These are phyloP conservation scores for Crossoptilon crossoptilon DNA, from an alignment of 2,797 vertebrate species.

Conservation along the genomic window DNA sequence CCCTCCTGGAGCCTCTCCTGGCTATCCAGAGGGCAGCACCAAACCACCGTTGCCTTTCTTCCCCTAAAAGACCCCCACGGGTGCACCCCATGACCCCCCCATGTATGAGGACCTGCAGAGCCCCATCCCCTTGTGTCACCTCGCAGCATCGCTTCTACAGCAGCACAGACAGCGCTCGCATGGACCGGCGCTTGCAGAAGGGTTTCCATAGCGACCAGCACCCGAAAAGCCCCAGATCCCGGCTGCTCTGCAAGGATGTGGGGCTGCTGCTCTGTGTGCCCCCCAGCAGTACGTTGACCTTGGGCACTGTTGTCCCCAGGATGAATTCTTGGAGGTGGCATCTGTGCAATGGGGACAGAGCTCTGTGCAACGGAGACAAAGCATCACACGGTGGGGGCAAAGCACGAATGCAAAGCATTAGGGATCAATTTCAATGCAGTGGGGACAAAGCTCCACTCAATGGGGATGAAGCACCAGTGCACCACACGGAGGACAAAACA, in stretches of 20 bases:
- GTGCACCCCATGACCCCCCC: fast-evolving
- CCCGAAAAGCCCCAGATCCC: background rate
- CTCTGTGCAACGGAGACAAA: too few relatives aligned
- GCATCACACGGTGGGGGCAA: too few relatives aligned
- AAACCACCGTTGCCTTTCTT: fast-evolving
- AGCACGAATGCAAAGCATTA: too few relatives aligned
- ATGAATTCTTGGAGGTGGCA: background rate
- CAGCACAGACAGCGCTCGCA: background rate
- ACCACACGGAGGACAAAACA: too few relatives aligned
- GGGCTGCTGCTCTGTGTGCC: background rate
- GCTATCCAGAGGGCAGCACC: background rate
- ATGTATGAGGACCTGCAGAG: background rate
- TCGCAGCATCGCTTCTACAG: background rate
- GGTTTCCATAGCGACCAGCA: slow-evolving; percentile 40
- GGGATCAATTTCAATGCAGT: background rate
- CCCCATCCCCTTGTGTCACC: background rate
- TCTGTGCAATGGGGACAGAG: background rate
- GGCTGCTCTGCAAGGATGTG: background rate
- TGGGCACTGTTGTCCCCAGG: background rate
- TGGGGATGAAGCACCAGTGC: too few relatives aligned
- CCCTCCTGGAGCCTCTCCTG: background rate
- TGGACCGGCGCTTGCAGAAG: background rate
- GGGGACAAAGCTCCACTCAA: background rate
- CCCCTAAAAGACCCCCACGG: fast-evolving
- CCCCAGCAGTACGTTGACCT: background rate